A percentile compares a stretch with the other conserved stretches of the same genome.
These are phyloP conservation scores for Cephus rjabovi DNA, from an alignment of 2,888 invertebrate species.

Conservation along the genomic window DNA sequence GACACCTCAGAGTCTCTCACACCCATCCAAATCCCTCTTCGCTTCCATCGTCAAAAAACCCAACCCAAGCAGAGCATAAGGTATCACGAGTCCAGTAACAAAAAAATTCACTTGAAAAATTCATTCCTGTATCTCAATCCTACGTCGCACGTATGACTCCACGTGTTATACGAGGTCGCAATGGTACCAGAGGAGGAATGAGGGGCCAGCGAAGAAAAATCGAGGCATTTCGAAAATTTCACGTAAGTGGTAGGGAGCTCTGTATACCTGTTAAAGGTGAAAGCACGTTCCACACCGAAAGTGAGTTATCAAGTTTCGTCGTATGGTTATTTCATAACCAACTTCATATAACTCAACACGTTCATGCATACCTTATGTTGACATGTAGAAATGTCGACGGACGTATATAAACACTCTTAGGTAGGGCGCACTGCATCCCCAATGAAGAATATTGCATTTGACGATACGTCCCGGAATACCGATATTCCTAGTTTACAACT, in stretches of 20 bases:
- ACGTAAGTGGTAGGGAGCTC: constrained; percentile 27
- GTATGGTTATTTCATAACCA: constrained; percentile 40
- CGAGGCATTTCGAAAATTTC: constrained; percentile 33
- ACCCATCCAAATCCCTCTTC: neutral
- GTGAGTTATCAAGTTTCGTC: constrained; percentile 43
- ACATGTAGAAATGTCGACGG: constrained; percentile 15
- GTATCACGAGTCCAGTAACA: neutral
- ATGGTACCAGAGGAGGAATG: neutral
- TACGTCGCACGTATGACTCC: neutral
- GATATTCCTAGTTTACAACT: constrained; percentile 4
- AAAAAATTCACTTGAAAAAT: neutral
- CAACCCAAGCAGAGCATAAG: neutral
- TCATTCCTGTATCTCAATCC: neutral
- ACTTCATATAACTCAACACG: constrained; percentile 35
- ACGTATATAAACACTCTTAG: constrained; percentile 24
- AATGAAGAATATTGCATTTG: constrained; percentile 17
- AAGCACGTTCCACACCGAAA: constrained; percentile 27
- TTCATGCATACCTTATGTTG: constrained; percentile 37
- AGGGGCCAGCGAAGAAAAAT: constrained; percentile 14
- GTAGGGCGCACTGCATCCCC: constrained; percentile 12
- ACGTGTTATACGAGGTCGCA: neutral
- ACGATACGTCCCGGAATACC: constrained; percentile 1
- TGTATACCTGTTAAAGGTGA: neutral
- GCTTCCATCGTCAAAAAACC: neutral
- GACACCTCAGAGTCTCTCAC: neutral